These are phyloP conservation scores for Tapera naevia DNA, from an alignment of 2,797 vertebrate species.

Conservation along the genomic window DNA sequence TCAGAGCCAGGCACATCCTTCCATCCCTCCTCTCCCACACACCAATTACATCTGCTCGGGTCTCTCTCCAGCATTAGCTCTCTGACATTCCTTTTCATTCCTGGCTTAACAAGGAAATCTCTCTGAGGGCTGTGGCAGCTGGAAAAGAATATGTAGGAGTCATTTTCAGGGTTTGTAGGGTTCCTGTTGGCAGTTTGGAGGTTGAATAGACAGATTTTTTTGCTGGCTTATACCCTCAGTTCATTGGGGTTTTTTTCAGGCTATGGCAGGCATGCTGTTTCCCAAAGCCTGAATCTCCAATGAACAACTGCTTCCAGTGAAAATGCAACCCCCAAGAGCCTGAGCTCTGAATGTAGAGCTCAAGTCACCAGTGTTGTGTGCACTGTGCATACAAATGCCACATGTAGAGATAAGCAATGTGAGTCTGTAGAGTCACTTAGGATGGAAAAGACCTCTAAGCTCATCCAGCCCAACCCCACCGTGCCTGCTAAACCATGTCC, in stretches of 20 bases:
- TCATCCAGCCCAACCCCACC: too few species aligned
- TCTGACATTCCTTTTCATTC: background rate
- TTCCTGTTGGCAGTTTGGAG: background rate
- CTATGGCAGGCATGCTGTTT: background rate
- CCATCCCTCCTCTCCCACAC: background rate
- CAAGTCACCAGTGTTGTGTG: background rate
- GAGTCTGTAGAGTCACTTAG: too few species aligned
- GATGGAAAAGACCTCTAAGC: too few species aligned
- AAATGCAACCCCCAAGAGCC: rapidly evolving
- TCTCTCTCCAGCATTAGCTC: background rate
- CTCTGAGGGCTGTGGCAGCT: background rate
- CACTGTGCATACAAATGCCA: background rate
- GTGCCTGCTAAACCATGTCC: too few species aligned
- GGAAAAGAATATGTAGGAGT: slow-evolving; percentile 8
- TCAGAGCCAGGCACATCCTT: background rate
- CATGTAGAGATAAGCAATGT: background rate
- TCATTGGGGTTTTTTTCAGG: background rate
- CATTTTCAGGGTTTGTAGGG: background rate
- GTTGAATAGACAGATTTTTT: background rate
- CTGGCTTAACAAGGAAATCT: background rate
- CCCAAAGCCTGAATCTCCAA: background rate
- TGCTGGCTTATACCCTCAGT: background rate
- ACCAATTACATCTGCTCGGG: background rate
- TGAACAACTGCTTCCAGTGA: background rate
- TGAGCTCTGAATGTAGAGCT: background rate